Evolutionary conservation across 2,888 invertebrate genomes (phyloP), one percentile per base, ranked within the genome.

Genomic region (Scaptomyza cyrtandrae): DNA sequence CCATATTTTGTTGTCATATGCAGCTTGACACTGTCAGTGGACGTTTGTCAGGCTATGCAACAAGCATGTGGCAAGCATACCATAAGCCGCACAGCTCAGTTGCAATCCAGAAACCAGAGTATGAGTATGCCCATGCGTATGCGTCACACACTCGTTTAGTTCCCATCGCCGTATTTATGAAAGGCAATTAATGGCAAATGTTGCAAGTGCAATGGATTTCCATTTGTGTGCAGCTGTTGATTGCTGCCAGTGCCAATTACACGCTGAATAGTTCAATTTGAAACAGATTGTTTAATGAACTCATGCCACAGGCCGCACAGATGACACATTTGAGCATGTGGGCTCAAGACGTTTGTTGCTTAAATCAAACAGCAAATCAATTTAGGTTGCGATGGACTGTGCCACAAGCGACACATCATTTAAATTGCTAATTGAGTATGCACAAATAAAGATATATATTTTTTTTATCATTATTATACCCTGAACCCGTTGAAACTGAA

Each of bases 181-280:
- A 63, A 75, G 31, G 69, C 72, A 86, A 86, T 84, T 86, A 84
- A 86, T 75, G 67, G 57, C 41, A 67, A 71, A 70, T 61, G 69
- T 71, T 56, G 61, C 67, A 61, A 55, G 45, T 55, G 62, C 49
- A 41, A 4, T 46, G 54, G 54, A 39, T 46, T 45, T 54, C 59
- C 45, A 45, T 27, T 52, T 37, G 43, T 56, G 60, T 48, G 82
- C 49, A 58, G 41, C 49, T 48, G 53, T 37, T 54, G 59, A 39
- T 44, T 37, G 27, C 54, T 86, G 78, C 53, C 75, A 83, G 61
- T 68, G 63, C 62, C 71, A 87, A 84, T 87, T 84, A 84, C 62
- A 62, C 53, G 53, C 71, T 66, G 69, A 64, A 68, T 65, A 56
- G 62, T 84, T 60, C 53, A 70, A 75, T 68, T 68, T 72, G 44